Conservation (phyloP, 2,888 invertebrate genomes). For the Idaea dimidiata region DNA sequence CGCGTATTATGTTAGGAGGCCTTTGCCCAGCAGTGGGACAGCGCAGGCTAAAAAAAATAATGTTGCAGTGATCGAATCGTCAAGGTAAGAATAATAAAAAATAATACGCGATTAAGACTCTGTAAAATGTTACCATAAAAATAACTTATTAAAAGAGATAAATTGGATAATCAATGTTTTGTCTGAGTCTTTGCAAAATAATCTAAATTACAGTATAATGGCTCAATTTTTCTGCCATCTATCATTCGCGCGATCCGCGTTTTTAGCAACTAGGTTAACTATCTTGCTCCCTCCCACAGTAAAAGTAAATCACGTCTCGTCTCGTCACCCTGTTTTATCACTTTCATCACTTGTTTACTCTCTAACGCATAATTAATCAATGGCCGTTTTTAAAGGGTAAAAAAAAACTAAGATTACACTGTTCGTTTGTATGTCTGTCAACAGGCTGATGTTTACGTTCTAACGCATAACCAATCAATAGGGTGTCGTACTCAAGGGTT, state of each 20-base stretch:
- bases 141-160: not conserved
- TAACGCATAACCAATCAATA: too few species aligned
- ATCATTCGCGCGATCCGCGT: conserved; percentile 21
- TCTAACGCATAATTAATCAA: conserved; percentile 49
- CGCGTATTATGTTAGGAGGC: too few species aligned
- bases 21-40: too few species aligned
- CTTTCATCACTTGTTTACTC: conserved; percentile 46
- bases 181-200: not conserved
- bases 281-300: conserved; percentile 17
- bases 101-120: too few species aligned
- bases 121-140: too few species aligned
- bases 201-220: not conserved
- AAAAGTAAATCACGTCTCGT: conserved; percentile 43
- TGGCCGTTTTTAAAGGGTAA: conserved; percentile 19
- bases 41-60: too few species aligned
- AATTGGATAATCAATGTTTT: not conserved
- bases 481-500: too few species aligned
- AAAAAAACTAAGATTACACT: conserved; percentile 1
- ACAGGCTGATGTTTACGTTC: too few species aligned
- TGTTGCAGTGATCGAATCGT: too few species aligned
- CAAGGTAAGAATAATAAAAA: too few species aligned
- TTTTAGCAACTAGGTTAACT: conserved; percentile 36
- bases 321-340: conserved; percentile 38
- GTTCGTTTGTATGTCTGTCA: too few species aligned
- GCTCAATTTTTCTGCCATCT: not conserved